These are phyloP conservation scores for Choloepus didactylus DNA, from an alignment of 2,797 vertebrate species.

Conservation along the genomic window DNA sequence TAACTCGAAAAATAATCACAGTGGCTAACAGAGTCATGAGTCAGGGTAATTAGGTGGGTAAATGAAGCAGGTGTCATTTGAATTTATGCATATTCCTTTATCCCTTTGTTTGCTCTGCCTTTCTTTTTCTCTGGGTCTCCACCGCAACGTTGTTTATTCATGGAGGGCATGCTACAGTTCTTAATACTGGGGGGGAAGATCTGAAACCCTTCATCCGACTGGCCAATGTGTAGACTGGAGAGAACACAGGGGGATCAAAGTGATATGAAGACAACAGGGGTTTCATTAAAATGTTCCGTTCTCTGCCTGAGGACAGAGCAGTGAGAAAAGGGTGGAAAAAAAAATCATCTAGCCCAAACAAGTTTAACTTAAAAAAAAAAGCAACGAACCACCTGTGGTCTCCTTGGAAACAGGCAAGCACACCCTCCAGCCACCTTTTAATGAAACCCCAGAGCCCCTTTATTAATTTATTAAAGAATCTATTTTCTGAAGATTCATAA, in stretches of 20 bases:
- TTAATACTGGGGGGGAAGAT: conserved; percentile 85
- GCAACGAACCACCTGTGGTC: conserved; percentile 94
- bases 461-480: conserved; percentile 96
- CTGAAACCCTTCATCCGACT: conserved; percentile 87
- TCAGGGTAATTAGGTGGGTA: conserved; percentile 85
- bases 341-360: conserved; percentile 94
- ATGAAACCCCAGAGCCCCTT: conserved; percentile 96
- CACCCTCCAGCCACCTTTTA: conserved; percentile 96
- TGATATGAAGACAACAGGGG: conserved; percentile 93
- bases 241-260: conserved; percentile 93
- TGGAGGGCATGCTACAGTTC: conserved; percentile 85
- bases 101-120: conserved; percentile 89
- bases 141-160: conserved; percentile 89
- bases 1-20: conserved; percentile 80
- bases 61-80: conserved; percentile 83
- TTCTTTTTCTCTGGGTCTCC: conserved; percentile 81
- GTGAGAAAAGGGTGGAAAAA: conserved; percentile 90
- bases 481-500: conserved; percentile 95
- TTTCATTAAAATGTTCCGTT: conserved; percentile 94
- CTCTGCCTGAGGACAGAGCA: conserved; percentile 91
- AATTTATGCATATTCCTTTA: conserved; percentile 85
- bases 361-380: conserved; percentile 92
- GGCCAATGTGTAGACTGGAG: conserved; percentile 89
- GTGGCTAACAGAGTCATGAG: conserved; percentile 79
- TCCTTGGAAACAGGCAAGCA: conserved; percentile 93